These are phyloP conservation scores for Helobdella robusta DNA, from an alignment of 2,888 invertebrate species.

Conservation along the genomic window DNA sequence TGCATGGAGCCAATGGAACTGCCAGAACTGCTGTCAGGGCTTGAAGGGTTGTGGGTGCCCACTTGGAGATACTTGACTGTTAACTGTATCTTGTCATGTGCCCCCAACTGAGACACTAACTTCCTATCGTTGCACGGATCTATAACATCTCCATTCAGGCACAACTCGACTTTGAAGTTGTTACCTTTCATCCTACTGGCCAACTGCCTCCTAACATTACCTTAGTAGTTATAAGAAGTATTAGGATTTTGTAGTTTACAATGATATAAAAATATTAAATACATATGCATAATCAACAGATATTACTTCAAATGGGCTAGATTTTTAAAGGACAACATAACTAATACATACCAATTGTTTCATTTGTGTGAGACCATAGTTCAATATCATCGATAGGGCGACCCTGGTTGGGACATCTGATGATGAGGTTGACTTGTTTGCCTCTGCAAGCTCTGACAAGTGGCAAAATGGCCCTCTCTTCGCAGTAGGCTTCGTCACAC, in stretches of 20 bases:
- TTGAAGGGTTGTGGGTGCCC: conserved; percentile 56
- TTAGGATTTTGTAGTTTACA: too few species aligned
- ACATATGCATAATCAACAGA: too few species aligned
- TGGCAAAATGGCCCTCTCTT: conserved; percentile 78
- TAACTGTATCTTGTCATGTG: conserved; percentile 74
- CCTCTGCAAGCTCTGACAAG: conserved; percentile 75
- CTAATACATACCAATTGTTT: conserved; percentile 81
- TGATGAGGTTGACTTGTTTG: conserved; percentile 73
- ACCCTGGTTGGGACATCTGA: conserved; percentile 76
- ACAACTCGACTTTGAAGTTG: conserved; percentile 78
- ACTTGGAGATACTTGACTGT: conserved; percentile 69
- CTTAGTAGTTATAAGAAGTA: too few species aligned
- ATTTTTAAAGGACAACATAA: too few species aligned
- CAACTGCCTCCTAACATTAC: conserved; percentile 27
- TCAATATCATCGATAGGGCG: conserved; percentile 74
- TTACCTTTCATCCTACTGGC: conserved; percentile 44
- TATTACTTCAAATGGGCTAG: too few species aligned
- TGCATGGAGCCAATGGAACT: conserved; percentile 87
- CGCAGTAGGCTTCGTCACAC: conserved; percentile 66
- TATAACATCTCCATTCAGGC: conserved; percentile 74
- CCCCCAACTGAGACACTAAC: conserved; percentile 71
- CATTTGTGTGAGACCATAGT: conserved; percentile 82
- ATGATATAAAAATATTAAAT: too few species aligned
- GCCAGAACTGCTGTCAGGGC: conserved; percentile 85
- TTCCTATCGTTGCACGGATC: conserved; percentile 79